Base-by-base conservation (phyloP, 2,888 invertebrate species). In the Mythimna albipuncta region DNA sequence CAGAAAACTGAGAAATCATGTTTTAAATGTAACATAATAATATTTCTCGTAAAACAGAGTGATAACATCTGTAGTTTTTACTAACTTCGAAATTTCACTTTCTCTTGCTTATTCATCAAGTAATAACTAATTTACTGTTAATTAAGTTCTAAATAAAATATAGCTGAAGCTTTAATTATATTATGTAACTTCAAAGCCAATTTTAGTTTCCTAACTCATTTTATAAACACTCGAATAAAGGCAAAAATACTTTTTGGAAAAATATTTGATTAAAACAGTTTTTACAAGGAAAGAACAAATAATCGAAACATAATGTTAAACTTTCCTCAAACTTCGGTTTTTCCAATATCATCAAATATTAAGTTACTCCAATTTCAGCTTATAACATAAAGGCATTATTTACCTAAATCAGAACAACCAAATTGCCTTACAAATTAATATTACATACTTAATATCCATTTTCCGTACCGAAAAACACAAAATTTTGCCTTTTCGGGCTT, bases 401-500 rank as follows among this genome's bases (percentile, higher is more conserved):
- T 54, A 26, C 1, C 26, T 55, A 69, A 68, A 68, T 47, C 35
- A 54, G 52, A n/a, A 41, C 10, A 7, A 58, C 63, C 19, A 59
- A 83, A 72, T 75, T 10, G 13, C 55, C 54, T 52, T 75, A 59
- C 54, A 81, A 75, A 77, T 86, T 72, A 66, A 74, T 84, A 77
- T 69, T 54, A 75, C 70, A 74, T 72, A 71, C 74, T 63, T 68
- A 74, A 65, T 71, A 68, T 64, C 67, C 58, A 77, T 72, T 85
- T 72, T 65, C 70, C 38, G 59, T 64, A 61, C 55, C 61, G 26
- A 77, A 85, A 77, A 71, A 55, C 62, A 64, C 57, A 69, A 74
- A 77, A 81, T 77, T 64, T 67, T 64, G 72, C 70, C 71, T 68
- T 69, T 73, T 63, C 68, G 72, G 13, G 41, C 44, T 64, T 65